Percentiles rank a stretch among this genome's conserved stretches.
Conservation (phyloP, 2,797 vertebrate genomes). For the Xerus rutilus region DNA sequence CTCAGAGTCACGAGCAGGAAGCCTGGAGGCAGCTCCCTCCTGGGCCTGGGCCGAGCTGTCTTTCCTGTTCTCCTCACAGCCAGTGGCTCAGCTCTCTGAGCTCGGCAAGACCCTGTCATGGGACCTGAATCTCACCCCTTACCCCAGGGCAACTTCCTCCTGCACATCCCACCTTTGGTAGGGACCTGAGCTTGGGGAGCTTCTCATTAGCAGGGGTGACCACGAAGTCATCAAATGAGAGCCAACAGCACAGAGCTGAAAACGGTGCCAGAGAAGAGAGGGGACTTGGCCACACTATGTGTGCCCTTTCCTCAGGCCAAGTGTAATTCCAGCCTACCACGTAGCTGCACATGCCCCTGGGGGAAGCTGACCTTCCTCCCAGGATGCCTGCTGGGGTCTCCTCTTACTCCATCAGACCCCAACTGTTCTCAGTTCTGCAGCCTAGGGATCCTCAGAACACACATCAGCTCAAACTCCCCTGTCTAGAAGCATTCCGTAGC, state of each 20-base stretch:
- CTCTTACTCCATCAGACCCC: neutral
- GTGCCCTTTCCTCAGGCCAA: fast-evolving
- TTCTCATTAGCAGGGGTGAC: neutral
- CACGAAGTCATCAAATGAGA: neutral
- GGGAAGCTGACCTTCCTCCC: neutral
- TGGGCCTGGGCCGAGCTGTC: neutral
- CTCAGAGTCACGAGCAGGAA: neutral
- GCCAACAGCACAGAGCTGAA: neutral
- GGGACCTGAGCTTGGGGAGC: neutral
- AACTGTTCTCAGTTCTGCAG: neutral
- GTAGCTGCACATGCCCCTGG: fast-evolving
- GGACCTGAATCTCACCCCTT: neutral
- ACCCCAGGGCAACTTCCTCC: neutral
- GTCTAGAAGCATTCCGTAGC: neutral
- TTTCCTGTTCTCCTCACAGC: fast-evolving
- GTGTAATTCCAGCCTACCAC: fast-evolving
- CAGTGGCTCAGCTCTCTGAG: neutral
- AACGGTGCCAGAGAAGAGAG: neutral
- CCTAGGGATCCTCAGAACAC: neutral
- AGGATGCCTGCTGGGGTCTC: neutral
- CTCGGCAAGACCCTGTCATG: neutral
- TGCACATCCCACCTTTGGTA: neutral
- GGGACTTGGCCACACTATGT: fast-evolving
- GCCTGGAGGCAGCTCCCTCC: neutral
- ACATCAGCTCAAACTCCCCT: too few species aligned